These are phyloP conservation scores for Epicampocera succincta DNA, from an alignment of 2,888 invertebrate species.

Conservation along the genomic window DNA sequence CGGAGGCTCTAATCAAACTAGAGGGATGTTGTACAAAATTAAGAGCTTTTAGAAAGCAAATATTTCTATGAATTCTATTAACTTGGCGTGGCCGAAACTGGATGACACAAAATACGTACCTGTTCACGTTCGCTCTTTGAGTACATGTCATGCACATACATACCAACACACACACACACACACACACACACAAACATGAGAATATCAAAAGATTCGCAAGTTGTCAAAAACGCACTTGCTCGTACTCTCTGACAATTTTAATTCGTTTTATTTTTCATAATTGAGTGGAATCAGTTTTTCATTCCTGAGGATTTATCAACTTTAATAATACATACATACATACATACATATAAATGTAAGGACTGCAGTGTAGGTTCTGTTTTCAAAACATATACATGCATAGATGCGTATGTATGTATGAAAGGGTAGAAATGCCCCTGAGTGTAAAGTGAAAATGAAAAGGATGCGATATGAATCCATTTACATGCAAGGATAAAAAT, in stretches of 20 bases:
- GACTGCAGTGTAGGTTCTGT: too few relatives aligned
- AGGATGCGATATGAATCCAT: slow-evolving; percentile 8
- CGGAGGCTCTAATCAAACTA: too few relatives aligned
- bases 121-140: too few relatives aligned
- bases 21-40: too few relatives aligned
- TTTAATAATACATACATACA: too few relatives aligned
- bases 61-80: slow-evolving; percentile 49
- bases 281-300: slow-evolving; percentile 27
- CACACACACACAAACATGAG: background rate
- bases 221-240: background rate
- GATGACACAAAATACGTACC: too few relatives aligned
- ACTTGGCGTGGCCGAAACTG: slow-evolving; percentile 24
- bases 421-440: slow-evolving; percentile 41
- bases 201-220: background rate
- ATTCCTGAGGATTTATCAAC: slow-evolving; percentile 2
- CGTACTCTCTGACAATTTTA: slow-evolving; percentile 29
- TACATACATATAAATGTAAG: too few relatives aligned
- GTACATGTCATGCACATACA: too few relatives aligned
- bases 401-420: background rate
- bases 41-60: slow-evolving; percentile 10
- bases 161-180: background rate
- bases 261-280: slow-evolving; percentile 22
- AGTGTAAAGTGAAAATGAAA: slow-evolving; percentile 49
- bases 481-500: background rate
- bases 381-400: too few relatives aligned